Base-by-base conservation (phyloP, 2,888 invertebrate genomes). In the Macrosoma leucophasiata region DNA sequence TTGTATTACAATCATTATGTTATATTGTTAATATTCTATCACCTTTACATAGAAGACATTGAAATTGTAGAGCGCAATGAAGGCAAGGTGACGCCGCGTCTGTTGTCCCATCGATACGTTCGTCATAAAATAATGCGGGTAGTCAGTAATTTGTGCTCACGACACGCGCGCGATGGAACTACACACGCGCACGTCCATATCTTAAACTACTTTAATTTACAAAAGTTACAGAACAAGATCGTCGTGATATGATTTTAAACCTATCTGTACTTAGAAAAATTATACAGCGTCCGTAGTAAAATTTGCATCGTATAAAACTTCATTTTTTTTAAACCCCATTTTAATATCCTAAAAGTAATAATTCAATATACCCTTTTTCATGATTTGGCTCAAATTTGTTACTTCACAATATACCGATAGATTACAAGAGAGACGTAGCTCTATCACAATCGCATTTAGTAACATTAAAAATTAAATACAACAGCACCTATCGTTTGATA, bases 321-420 rank as follows among this genome's bases (percentile, higher is more conserved):
- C 69, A 70, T 71, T 69, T 68, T 60, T n/a, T n/a, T n/a, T n/a
- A n/a, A 71, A 70, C 67, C 62, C 62, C 67, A 65, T 70, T 72
- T 71, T 39, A 33, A 24, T 35, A 78, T 67, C 66, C 73, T 77
- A 78, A 74, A 76, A 68, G 71, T 76, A 77, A 75, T 69, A 73
- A 70, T 73, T 75, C 66, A 75, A 73, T 75, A 77, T 79, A 79
- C 76, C 79, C 77, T 73, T 77, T 76, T 67, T 65, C 76, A 76
- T 78, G 81, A 79, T 82, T 82, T 79, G 79, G 78, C 81, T 72
- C 72, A 72, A 27, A 41, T 63, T 58, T 24, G 31, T 31, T 20
- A 21, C 14, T 15, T 29, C 34, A 69, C 61, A 68, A 61, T 70
- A 69, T 65, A 68, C 64, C 59, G 61, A 70, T 62, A 68, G 68